Base-by-base conservation (phyloP, 1,140 invertebrate species). In the Papilio polytes region DNA sequence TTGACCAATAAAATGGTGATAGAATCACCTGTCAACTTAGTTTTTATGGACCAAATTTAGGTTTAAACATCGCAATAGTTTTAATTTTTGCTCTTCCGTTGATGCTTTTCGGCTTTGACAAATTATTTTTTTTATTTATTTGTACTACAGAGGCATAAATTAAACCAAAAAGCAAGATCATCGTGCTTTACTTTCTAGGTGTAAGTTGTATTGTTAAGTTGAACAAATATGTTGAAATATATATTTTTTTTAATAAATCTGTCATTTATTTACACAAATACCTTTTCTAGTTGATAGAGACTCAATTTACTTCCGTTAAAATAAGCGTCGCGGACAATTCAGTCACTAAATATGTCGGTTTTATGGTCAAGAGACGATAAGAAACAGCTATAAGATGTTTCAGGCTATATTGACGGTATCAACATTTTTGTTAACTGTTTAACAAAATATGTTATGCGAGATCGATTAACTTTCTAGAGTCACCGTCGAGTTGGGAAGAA, bases 121-220 rank as follows among this genome's bases (percentile, higher is more conserved):
- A 63, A 22, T 63, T 26, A 6, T 70, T 70, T 2, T 70, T 59
- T 22, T 59, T 59, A 1, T 59, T 59, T 59, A 59, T 59, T 70
- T 70, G 36, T 70, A 70, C 36, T 36, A 70, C 26, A 70, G 63
- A 70, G 63, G 63, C 63, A 70, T 70, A 70, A 70, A 70, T 36
- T 36, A 70, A 70, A 70, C 63, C 63, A 70, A 70, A 70, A 70
- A 70, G 63, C 63, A 70, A 70, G 22, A 13, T 70, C 63, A 70
- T 70, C 26, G 26, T 70, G 63, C 63, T 70, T 70, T 70, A 70
- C 63, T 70, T 70, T 70, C 36, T 70, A 70, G 22, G 26, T 31
- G 59, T 26, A 70, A 70, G 63, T 31, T 36, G 9, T 63, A 70
- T 18, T 70, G 63, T 70, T 70, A 70, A 70, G 22, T 70, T 70